Evolutionary conservation across 2,797 vertebrate genomes (phyloP), one percentile per base, ranked within the genome.

Genomic region (Melanotaenia pygmaea): DNA sequence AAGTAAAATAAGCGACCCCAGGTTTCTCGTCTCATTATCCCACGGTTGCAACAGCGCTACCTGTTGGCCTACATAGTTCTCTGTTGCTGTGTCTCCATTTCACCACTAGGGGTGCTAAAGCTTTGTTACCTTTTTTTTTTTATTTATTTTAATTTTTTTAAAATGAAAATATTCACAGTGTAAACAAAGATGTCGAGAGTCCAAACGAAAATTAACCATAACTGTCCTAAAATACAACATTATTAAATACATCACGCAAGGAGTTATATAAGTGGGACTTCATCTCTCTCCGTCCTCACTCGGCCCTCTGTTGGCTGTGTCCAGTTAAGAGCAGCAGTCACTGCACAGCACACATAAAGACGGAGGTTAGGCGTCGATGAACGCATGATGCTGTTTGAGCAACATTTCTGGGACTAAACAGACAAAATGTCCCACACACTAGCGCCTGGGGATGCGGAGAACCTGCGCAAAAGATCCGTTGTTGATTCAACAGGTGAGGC

Each of bases 401-500:
- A 3, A 54, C 64, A 16, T 5, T n/a, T 3, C 12, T 0, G 14
- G 32, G 5, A 54, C 10, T 2, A 43, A 63, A 56, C 30, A 34
- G 0, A n/a, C 1, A 30, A 18, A 1, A 92, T 93, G 93, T 81
- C 88, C 3, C 54, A 84, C 50, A 86, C 69, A 1, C 14, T 45
- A 72, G 3, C 74, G 67, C 82, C 92, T 0, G 47, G 60, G 4
- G 92, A 93, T 24, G 72, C n/a, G 56, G 91, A 94, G n/a, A 87
- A 51, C 35, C 70, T 89, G 37, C 87, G 92, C 13, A 86, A 88
- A 18, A 91, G 91, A 64, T 93, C 94, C 13, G 81, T 76, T 11
- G 69, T 61, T 0, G 93, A 93, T 2, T 74, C 81, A 0, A 30
- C 87, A 89, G 95, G 95, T 94, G 67, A 92, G 86, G 28, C 2